A percentile compares a stretch with the other conserved stretches of the same genome.
These are phyloP conservation scores for Lepidonotus clava DNA, from an alignment of 2,888 invertebrate genomes.

Conservation along the genomic window DNA sequence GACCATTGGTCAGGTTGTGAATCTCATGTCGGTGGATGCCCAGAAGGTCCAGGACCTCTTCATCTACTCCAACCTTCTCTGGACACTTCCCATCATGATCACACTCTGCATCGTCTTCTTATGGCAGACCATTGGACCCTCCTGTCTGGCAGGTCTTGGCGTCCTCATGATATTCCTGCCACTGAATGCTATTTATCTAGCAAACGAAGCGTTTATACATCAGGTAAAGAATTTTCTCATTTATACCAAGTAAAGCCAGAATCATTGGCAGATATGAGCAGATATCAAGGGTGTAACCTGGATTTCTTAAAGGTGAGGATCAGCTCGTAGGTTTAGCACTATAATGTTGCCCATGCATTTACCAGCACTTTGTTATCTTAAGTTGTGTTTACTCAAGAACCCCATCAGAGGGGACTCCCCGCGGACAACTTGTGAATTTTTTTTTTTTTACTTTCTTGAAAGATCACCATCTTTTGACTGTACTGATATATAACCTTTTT, in stretches of 20 bases:
- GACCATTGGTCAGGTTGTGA: constrained; percentile 83
- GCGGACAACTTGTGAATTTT: no score
- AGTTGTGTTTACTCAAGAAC: no score
- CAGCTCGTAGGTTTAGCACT: no score
- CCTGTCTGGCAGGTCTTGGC: constrained; percentile 89
- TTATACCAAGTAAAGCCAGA: neutral
- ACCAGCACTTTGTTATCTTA: no score
- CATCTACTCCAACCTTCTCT: constrained; percentile 14
- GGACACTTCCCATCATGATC: constrained; percentile 44
- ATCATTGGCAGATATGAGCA: no score
- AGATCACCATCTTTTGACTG: neutral
- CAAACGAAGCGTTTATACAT: constrained; percentile 61
- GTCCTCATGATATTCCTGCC: constrained; percentile 90
- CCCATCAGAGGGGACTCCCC: no score
- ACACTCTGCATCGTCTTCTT: constrained; percentile 47
- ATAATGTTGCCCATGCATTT: no score
- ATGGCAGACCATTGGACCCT: constrained; percentile 54
- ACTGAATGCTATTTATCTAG: constrained; percentile 90
- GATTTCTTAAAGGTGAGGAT: no score
- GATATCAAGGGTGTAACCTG: no score
- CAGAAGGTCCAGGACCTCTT: constrained; percentile 58
- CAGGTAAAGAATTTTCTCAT: constrained; percentile 52
- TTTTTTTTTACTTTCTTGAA: no score
- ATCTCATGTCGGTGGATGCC: constrained; percentile 57
- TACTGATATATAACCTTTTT: neutral